Evolutionary conservation across 2,888 invertebrate genomes (phyloP), one percentile per base, ranked within the genome.

Genomic region (Rotaria macrura): DNA sequence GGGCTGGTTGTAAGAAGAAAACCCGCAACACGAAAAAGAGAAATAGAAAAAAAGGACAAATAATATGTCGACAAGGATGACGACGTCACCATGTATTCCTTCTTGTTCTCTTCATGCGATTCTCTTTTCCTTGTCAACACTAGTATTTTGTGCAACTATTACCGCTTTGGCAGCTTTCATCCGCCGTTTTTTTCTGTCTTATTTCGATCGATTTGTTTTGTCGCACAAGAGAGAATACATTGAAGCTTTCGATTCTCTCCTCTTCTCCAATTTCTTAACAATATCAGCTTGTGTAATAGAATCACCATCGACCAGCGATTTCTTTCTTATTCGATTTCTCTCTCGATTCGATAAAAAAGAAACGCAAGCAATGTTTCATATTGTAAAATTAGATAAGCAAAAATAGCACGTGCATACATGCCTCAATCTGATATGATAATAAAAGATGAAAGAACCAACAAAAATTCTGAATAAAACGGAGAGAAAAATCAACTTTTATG

Each of bases 131-230:
- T 65, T 65, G 65, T 65, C 65, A 10, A 65, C 34, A n/a, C 1
- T 65, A 14, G 65, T 65, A 65, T 38, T 65, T 52, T 65, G n/a
- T 65, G 34, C 20, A 34, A 34, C 20, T 20, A 65, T 65, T 65
- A 65, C 65, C 20, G 14, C 14, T 38, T 34, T 65, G 17, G 65
- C 34, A 65, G 34, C 20, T 65, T 57, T 65, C 14, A 65, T 65
- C 29, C 34, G 65, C 38, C 65, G 65, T 65, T 65, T n/a, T 29
- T 54, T 34, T 52, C 65, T 65, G 34, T 34, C 65, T 65, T 65
- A 65, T 65, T 65, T 65, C 65, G 65, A 65, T 65, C 65, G 20
- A 34, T 65, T 65, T 65, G 65, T 65, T 65, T 65, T 65, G 65
- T 65, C 34, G 65, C 65, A 65, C 65, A 34, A 65, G 65, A 65